Conservation (phyloP, 2,113 vertebrate species). For the Scophthalmus maximus region DNA sequence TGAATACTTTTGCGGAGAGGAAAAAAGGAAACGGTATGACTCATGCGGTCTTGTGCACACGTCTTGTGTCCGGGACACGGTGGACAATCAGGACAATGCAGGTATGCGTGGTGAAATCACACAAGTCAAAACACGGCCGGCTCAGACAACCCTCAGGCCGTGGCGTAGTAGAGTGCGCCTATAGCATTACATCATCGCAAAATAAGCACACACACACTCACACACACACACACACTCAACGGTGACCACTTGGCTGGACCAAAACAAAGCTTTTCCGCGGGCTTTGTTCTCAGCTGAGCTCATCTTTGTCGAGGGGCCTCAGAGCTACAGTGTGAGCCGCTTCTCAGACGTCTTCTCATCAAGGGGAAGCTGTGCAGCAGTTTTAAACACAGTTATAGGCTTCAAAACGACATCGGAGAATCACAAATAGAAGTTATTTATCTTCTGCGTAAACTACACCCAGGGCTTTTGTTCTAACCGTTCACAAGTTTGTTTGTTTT, state of each 20-base stretch:
- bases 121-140: constrained; percentile 12
- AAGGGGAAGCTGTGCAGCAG: neutral
- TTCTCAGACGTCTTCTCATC: constrained; percentile 30
- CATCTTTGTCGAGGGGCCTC: constrained; percentile 50
- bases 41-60: neutral
- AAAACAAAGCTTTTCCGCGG: constrained; percentile 66
- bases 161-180: neutral
- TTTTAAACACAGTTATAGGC: neutral
- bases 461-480: no score
- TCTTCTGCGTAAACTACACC: no score
- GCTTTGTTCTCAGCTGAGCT: constrained; percentile 68
- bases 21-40: no score
- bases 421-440: no score
- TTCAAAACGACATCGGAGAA: neutral
- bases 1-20: no score
- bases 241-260: constrained; percentile 71
- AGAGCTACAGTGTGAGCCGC: constrained; percentile 20
- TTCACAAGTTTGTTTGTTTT: no score
- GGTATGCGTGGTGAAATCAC: constrained; percentile 3
- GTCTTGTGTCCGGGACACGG: neutral
- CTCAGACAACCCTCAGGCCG: constrained; percentile 29
- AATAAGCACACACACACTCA: constrained; percentile 35
- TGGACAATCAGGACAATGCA: constrained; percentile 1
- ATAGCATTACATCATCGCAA: constrained; percentile 49
- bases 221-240: constrained; percentile 59